Evolutionary conservation across 1,140 invertebrate species (phyloP), one percentile per base, ranked within the genome.

Genomic region (Pseudachorutes palmiensis): DNA sequence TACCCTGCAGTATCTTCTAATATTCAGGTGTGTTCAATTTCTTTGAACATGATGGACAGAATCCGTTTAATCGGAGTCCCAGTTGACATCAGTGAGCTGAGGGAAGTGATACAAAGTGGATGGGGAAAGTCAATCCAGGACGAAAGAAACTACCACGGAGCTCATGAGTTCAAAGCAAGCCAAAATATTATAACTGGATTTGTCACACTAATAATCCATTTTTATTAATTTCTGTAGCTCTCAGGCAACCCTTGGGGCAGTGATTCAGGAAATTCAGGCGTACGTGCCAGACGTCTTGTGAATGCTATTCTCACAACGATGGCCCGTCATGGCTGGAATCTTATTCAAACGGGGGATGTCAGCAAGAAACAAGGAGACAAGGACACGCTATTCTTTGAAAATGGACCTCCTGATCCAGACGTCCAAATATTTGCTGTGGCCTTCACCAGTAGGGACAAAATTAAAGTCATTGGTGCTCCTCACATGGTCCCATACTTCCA

Each of bases 381-480:
- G 57, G 70, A 71, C 30, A 65, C 70, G 2, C 2, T 71, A 48
- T 69, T 71, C 55, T 71, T 71, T 62, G 70, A 71, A 49, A 28
- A 30, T 2, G 51, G 9, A n/a, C 24, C 19, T 19, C 66, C 67
- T 5, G 70, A 71, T 31, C 70, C 70, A 9, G 70, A 71, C 2
- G 64, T 55, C 14, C 68, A 66, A n/a, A 45, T 67, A 1, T 72
- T 72, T 69, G 59, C 64, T 12, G 48, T 72, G 1, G 28, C 29
- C 1, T 72, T 72, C 57, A 72, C 69, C 24, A 61, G 32, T 36
- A 30, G 1, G 24, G 70, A 72, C 49, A 29, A 62, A 30, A 69
- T 72, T 26, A 45, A 68, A 3, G 26, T 71, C 1, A 66, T 71
- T 36, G 70, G 48, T 36, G 67, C 70, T 16, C 63, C 63, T 2